Base-by-base conservation (phyloP, 2,888 invertebrate species). In the Limnephilus marmoratus region DNA sequence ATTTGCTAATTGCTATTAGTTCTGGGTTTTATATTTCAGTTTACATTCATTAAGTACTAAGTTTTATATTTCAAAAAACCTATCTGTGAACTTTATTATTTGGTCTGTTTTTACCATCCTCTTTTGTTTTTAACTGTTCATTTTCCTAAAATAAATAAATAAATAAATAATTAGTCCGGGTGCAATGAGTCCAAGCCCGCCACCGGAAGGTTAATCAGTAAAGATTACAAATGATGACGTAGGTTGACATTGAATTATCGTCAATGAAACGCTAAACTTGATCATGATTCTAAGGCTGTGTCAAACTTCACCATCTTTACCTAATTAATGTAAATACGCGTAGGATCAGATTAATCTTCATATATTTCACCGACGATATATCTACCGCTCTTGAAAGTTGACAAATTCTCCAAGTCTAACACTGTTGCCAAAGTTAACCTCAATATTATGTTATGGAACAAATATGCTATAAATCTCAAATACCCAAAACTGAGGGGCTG, bases 221-320 rank as follows among this genome's bases (percentile, higher is more conserved):
- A 68, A 68, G 68, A 68, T 68, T 68, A n/a, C 68, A 68, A 68
- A 68, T 68, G 68, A 68, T 68, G 68, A 68, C 68, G 68, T n/a
- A 24, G 68, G 68, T 24, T 68, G 68, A 68, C 68, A 68, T 68
- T 68, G 68, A 68, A n/a, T 68, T 68, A 68, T 68, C 7, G 68
- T 68, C 68, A 68, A 68, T 24, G 68, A 68, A 68, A n/a, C 68
- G 68, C 68, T 68, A n/a, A 68, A 68, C 68, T 68, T 68, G 68
- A 68, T 68, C 68, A 24, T 68, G 68, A 9, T 68, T 68, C 68
- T 68, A 68, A 68, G 68, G 68, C 24, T 68, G 24, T 68, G 9
- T 24, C 68, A 68, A 68, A 68, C 24, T 68, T 68, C 68, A 68
- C 7, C 24, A 24, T 68, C 24, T 68, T 68, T 68, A 68, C 68